Conservation (phyloP, 2,113 vertebrate genomes). For the Vicugna pacos region DNA sequence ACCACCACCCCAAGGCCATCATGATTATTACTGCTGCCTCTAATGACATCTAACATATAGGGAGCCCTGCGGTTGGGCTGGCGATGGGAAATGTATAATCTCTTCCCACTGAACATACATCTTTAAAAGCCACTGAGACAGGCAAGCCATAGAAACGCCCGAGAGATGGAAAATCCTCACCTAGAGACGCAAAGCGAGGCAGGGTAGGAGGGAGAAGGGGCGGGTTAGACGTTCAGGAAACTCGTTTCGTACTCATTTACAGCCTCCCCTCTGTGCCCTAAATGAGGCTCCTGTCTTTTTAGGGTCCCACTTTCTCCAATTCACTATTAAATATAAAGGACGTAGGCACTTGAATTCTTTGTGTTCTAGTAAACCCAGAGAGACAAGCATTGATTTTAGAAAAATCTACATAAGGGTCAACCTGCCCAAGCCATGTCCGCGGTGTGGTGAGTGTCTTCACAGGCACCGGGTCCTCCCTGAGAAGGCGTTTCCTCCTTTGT, state of each 20-base stretch:
- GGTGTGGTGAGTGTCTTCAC: neutral
- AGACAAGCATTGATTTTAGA: neutral
- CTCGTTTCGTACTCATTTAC: neutral
- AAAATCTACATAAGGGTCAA: neutral
- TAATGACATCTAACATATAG: conserved; percentile 10
- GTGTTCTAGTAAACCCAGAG: neutral
- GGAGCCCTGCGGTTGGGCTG: neutral
- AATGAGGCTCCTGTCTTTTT: neutral
- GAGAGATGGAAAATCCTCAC: neutral
- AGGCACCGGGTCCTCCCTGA: neutral
- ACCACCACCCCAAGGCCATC: neutral
- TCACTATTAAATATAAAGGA: neutral
- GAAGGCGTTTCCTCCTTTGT: neutral
- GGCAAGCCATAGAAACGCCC: conserved; percentile 32
- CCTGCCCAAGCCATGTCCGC: neutral
- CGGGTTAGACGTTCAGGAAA: neutral
- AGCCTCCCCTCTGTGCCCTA: neutral
- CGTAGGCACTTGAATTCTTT: neutral
- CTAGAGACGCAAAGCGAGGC: neutral
- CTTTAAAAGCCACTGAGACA: conserved; percentile 47
- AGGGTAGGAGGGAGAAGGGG: neutral
- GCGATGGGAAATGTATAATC: neutral
- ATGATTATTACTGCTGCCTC: neutral
- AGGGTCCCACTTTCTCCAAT: neutral
- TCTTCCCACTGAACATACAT: conserved; percentile 10